phyloP scores from a whole-genome alignment of 2,113 vertebrate genomes.

The Chaetorhynchus papuensis region DNA sequence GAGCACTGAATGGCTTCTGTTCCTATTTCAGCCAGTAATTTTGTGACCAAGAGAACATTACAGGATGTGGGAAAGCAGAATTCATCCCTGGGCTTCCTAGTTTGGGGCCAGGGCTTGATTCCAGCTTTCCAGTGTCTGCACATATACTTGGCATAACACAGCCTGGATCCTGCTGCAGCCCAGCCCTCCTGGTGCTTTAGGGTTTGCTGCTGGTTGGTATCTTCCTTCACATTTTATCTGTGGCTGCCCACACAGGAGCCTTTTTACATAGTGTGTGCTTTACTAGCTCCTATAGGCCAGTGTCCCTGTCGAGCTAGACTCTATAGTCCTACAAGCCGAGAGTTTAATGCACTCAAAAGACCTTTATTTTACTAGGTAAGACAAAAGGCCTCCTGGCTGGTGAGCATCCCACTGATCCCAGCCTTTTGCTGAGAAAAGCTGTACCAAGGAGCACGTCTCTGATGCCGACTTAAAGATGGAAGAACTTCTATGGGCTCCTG shows the following conservation, averaged over 20 bases:
- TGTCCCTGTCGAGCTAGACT: background rate
- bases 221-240: background rate
- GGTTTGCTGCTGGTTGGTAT: background rate
- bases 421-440: background rate
- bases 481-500: background rate
- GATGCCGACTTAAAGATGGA: background rate
- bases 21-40: background rate
- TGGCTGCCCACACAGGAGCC: background rate
- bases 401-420: background rate
- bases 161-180: background rate
- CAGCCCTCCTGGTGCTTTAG: background rate
- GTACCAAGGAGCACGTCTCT: background rate
- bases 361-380: background rate
- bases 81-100: background rate
- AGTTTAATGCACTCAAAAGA: background rate
- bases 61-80: slow-evolving; percentile 40
- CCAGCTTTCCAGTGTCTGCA: background rate
- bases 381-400: background rate
- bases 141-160: background rate
- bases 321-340: background rate
- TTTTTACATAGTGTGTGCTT: background rate
- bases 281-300: background rate
- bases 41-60: background rate
- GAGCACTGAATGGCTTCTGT: background rate
- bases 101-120: background rate